phyloP scores from a whole-genome alignment of 1,140 invertebrate species.

The Drosophila sucinea region DNA sequence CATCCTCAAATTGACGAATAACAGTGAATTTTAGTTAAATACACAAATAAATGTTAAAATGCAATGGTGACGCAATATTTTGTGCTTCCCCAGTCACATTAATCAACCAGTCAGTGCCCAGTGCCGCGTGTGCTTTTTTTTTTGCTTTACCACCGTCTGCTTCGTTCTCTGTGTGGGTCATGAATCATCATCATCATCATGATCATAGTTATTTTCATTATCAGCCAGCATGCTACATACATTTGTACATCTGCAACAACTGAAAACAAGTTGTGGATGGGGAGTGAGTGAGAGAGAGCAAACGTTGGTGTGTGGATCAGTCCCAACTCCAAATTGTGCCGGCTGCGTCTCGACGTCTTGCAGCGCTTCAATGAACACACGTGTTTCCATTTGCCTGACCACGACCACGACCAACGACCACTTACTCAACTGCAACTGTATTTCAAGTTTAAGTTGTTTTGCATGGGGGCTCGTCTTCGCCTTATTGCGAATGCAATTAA shows the following conservation, averaged over 20 bases:
- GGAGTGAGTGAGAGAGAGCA: slow-evolving; percentile 14
- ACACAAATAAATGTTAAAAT: not conserved
- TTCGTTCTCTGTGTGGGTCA: slow-evolving; percentile 9
- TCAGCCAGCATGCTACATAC: not conserved
- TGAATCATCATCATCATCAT: slow-evolving; percentile 52
- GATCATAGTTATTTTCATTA: slow-evolving; percentile 34
- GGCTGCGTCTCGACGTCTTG: not conserved
- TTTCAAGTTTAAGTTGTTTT: slow-evolving; percentile 4
- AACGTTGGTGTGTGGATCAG: slow-evolving; percentile 14
- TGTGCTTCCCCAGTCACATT: not conserved
- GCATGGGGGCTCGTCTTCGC: not conserved
- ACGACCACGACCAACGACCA: not conserved
- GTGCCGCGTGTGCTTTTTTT: slow-evolving; percentile 73
- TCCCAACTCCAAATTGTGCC: slow-evolving; percentile 7
- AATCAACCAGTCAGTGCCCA: not conserved
- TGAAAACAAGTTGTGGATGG: slow-evolving; percentile 35
- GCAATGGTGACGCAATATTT: slow-evolving; percentile 71
- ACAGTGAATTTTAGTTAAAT: slow-evolving; percentile 27
- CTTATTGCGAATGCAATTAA: not conserved
- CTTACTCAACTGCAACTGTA: not conserved
- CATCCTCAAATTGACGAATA: not conserved
- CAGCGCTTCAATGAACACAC: not conserved
- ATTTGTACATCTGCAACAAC: not conserved
- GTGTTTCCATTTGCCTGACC: slow-evolving; percentile 7
- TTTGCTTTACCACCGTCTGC: not conserved